Percentiles rank a stretch among this genome's conserved stretches.
Evolutionary conservation across 2,888 invertebrate genomes (phyloP).

Genomic region (Sesia bembeciformis): DNA sequence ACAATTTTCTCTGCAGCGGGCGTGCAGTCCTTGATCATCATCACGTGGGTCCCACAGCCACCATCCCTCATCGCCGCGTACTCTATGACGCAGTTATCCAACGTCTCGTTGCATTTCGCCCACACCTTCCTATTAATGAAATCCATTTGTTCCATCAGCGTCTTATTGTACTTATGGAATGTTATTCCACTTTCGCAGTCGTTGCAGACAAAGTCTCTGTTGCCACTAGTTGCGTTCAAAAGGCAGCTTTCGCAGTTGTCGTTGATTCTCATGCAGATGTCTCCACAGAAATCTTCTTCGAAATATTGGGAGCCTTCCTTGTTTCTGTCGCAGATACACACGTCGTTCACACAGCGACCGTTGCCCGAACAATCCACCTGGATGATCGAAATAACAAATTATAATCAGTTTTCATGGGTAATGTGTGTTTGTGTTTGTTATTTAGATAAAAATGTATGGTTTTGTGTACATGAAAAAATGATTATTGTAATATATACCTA

Average conservation of each 20-base stretch:
- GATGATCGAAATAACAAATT: background rate
- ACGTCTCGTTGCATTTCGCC: slow-evolving; percentile 38
- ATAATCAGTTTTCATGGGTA: background rate
- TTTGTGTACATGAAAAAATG: too few relatives aligned
- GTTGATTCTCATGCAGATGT: slow-evolving; percentile 35
- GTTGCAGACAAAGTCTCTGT: slow-evolving; percentile 8
- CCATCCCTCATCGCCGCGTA: slow-evolving; percentile 34
- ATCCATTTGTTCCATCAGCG: slow-evolving; percentile 20
- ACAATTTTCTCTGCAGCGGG: slow-evolving; percentile 8
- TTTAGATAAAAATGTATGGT: too few relatives aligned
- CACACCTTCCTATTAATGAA: slow-evolving; percentile 27
- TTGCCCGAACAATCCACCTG: slow-evolving; percentile 48
- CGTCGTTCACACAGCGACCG: slow-evolving; percentile 40
- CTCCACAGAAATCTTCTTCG: slow-evolving; percentile 35
- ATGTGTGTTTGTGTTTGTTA: too few relatives aligned
- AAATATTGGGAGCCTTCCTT: slow-evolving; percentile 47
- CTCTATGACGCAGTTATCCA: slow-evolving; percentile 20
- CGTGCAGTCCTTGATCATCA: slow-evolving; percentile 22
- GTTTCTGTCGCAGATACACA: slow-evolving; percentile 36
- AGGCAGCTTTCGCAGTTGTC: slow-evolving; percentile 34
- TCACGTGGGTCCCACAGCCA: slow-evolving; percentile 21
- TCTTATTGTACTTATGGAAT: slow-evolving; percentile 21
- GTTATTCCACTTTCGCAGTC: slow-evolving; percentile 13
- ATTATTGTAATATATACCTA: too few relatives aligned
- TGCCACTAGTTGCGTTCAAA: slow-evolving; percentile 11